Evolutionary conservation across 2,797 vertebrate genomes (phyloP).

Genomic region (Schizopygopsis malacanthus): DNA sequence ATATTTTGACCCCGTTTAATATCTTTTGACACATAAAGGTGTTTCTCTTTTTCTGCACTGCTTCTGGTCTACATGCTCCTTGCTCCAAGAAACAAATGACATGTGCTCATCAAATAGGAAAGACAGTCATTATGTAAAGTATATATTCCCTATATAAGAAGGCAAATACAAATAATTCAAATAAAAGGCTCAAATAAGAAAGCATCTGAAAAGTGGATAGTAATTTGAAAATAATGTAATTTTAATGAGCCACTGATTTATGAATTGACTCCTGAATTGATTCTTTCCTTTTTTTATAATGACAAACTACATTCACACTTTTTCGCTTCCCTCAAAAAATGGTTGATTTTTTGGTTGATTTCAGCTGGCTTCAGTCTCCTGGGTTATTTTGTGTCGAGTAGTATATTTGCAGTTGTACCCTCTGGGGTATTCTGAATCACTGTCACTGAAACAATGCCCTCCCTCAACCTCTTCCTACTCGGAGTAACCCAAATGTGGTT

Average conservation of each 20-base stretch:
- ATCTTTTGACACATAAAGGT: background rate
- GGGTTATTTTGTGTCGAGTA: background rate
- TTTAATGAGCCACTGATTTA: background rate
- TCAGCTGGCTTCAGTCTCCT: background rate
- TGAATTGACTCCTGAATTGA: background rate
- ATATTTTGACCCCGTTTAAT: background rate
- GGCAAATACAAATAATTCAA: no score
- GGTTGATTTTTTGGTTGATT: background rate
- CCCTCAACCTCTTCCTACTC: background rate
- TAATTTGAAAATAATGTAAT: background rate
- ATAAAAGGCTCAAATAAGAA: background rate
- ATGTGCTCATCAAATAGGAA: background rate
- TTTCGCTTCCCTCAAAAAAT: background rate
- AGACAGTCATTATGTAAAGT: background rate
- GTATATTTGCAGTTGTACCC: conserved; percentile 1
- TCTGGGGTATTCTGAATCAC: background rate
- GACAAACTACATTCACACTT: background rate
- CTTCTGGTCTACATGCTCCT: conserved; percentile 11
- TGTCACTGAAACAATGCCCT: background rate
- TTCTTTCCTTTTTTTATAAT: background rate
- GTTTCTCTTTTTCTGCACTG: background rate
- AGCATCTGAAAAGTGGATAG: background rate
- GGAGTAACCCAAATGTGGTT: background rate
- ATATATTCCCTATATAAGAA: background rate
- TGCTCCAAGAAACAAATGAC: background rate